Conservation (phyloP, 2,113 vertebrate genomes). For the Leptodactylus fuscus region DNA sequence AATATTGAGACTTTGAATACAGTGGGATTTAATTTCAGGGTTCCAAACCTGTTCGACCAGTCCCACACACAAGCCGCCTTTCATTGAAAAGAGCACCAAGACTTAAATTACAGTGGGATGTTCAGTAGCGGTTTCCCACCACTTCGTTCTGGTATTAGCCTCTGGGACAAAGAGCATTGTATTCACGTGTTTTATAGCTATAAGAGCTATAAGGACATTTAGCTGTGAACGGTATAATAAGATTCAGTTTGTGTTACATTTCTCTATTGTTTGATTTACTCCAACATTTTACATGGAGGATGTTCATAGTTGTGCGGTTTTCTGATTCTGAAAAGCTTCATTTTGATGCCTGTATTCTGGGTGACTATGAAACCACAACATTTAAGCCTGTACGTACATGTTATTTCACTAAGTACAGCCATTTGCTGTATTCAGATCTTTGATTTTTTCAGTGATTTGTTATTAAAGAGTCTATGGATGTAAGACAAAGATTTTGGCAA, state of each 20-base stretch:
- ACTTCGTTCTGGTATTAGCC: constrained; percentile 55
- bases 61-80: constrained; percentile 43
- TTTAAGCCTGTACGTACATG: too few relatives aligned
- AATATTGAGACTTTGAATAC: constrained; percentile 17
- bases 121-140: constrained; percentile 61
- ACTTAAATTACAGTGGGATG: constrained; percentile 59
- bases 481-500: too few relatives aligned
- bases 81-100: constrained; percentile 23
- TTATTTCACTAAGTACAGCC: too few relatives aligned
- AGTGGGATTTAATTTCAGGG: constrained; percentile 28
- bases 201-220: not conserved
- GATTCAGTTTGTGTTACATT: too few relatives aligned
- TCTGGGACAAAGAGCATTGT: constrained; percentile 33
- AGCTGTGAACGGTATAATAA: too few relatives aligned
- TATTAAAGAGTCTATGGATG: too few relatives aligned
- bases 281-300: not conserved
- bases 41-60: constrained; percentile 44
- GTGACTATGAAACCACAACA: too few relatives aligned
- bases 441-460: too few relatives aligned
- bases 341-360: not conserved
- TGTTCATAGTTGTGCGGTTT: too few relatives aligned
- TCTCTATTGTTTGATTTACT: not conserved
- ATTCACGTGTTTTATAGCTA: not conserved
- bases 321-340: too few relatives aligned
- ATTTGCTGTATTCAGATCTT: too few relatives aligned